Conservation (phyloP, 2,888 invertebrate species). For the Cabera pusaria region DNA sequence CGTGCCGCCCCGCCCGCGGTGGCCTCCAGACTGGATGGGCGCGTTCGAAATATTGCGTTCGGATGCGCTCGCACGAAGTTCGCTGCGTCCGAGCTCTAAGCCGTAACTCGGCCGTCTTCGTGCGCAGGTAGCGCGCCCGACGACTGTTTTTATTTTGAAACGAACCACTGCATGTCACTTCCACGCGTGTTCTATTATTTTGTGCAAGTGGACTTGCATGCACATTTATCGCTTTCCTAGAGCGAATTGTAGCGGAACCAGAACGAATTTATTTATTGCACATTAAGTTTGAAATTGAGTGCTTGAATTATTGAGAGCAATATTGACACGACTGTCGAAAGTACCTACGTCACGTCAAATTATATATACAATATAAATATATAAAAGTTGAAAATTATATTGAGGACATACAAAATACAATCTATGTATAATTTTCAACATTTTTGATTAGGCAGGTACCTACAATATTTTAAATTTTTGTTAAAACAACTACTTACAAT, state of each 20-base stretch:
- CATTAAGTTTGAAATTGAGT: slow-evolving; percentile 3
- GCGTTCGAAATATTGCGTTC: slow-evolving; percentile 61
- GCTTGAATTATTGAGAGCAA: background rate
- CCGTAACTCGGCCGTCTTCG: slow-evolving; percentile 27
- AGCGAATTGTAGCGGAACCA: slow-evolving; percentile 3
- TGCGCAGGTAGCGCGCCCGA: slow-evolving; percentile 46
- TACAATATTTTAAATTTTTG: no score
- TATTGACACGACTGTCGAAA: no score
- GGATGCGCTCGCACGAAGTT: slow-evolving; percentile 65
- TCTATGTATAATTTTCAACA: no score
- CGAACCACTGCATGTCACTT: slow-evolving; percentile 38
- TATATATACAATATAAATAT: no score
- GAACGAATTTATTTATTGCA: slow-evolving; percentile 10
- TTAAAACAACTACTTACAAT: no score
- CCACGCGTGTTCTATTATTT: slow-evolving; percentile 15
- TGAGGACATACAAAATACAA: no score
- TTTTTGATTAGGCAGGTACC: no score
- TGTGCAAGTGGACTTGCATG: slow-evolving; percentile 21
- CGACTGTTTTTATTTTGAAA: slow-evolving; percentile 62
- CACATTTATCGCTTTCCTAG: slow-evolving; percentile 12
- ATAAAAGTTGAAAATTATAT: no score
- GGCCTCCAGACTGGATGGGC: slow-evolving; percentile 66
- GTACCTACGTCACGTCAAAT: no score
- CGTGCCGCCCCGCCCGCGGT: slow-evolving; percentile 82
- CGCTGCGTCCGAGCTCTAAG: slow-evolving; percentile 54